These are phyloP conservation scores for Odiellus spinosus DNA, from an alignment of 2,888 invertebrate genomes.

Conservation along the genomic window DNA sequence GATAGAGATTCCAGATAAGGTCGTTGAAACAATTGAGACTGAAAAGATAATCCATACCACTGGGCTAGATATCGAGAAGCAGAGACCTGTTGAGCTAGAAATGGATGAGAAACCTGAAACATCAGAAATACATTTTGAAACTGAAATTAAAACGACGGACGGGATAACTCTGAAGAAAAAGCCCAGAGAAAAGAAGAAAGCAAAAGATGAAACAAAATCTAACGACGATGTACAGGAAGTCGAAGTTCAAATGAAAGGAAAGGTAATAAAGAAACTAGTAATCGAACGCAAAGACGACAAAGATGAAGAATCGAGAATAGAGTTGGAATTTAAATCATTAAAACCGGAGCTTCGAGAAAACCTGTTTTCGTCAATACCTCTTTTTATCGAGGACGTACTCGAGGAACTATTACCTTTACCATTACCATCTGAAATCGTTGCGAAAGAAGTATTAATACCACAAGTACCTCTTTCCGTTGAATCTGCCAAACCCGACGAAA, in stretches of 20 bases:
- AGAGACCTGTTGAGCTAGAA: conserved; percentile 2
- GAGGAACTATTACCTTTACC: not conserved
- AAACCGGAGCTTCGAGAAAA: no score
- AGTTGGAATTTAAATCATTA: no score
- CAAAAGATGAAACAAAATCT: not conserved
- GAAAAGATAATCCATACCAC: not conserved
- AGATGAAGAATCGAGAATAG: no score
- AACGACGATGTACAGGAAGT: not conserved
- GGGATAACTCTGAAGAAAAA: conserved; percentile 3
- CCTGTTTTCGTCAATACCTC: no score
- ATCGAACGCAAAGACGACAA: not conserved
- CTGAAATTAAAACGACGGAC: conserved; percentile 1
- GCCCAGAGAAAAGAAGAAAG: conserved; percentile 2
- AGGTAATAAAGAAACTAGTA: conserved; percentile 2
- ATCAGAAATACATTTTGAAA: conserved; percentile 1
- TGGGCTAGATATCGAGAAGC: not conserved
- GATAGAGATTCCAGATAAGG: no score
- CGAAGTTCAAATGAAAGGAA: not conserved
- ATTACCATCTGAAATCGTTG: no score
- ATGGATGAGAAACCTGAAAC: conserved; percentile 1
- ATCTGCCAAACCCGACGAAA: conserved; percentile 6
- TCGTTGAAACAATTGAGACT: not conserved
- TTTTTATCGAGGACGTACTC: conserved; percentile 5
- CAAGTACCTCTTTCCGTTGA: conserved; percentile 8
- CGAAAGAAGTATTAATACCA: conserved; percentile 2